These are phyloP conservation scores for Callospermophilus lateralis DNA, from an alignment of 2,113 vertebrate species.

Conservation along the genomic window DNA sequence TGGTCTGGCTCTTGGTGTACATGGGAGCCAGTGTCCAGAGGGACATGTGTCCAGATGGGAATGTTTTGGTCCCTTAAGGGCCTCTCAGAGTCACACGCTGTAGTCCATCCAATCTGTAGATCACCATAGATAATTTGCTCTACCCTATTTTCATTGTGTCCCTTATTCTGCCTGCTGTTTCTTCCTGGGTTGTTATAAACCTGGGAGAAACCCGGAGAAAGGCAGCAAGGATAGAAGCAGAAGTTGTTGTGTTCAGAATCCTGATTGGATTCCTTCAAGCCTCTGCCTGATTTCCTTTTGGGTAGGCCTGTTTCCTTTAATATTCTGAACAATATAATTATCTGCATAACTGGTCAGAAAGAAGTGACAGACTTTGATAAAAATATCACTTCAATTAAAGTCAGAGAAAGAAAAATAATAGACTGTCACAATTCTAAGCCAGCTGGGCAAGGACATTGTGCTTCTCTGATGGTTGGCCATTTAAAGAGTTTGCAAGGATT, in stretches of 20 bases:
- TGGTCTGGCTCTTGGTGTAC: background rate
- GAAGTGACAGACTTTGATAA: constrained; percentile 54
- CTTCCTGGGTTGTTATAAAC: background rate
- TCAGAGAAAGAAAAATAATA: constrained; percentile 57
- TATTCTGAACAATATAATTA: constrained; percentile 50
- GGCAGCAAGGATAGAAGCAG: background rate
- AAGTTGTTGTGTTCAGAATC: background rate
- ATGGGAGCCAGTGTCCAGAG: background rate
- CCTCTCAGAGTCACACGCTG: background rate
- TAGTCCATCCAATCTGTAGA: background rate
- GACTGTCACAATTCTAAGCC: background rate
- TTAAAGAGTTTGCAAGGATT: constrained; percentile 47
- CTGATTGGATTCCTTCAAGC: constrained; percentile 11
- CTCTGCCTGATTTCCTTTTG: constrained; percentile 49
- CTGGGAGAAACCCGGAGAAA: background rate
- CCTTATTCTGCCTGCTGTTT: background rate
- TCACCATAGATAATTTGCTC: background rate
- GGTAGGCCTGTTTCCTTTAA: constrained; percentile 58
- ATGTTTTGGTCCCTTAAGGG: background rate
- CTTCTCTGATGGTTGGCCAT: constrained; percentile 6
- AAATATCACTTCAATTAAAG: constrained; percentile 66
- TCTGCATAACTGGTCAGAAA: constrained; percentile 44
- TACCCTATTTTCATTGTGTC: background rate
- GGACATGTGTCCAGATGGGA: background rate
- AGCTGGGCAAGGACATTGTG: background rate